Conservation (phyloP, 2,113 vertebrate species). For the Sminthopsis crassicaudata region DNA sequence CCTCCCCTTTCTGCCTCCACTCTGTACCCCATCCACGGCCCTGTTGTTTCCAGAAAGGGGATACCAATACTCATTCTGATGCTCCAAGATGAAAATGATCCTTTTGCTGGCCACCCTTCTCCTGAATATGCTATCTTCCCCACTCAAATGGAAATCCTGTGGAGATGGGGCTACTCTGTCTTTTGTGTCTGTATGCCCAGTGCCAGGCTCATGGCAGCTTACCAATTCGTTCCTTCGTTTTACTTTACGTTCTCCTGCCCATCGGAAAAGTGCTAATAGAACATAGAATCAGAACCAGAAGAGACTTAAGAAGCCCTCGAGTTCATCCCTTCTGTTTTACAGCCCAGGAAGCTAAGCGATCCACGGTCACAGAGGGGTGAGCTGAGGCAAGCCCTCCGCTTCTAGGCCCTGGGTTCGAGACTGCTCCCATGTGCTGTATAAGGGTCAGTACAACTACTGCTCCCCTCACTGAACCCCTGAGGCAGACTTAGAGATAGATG, state of each 20-base stretch:
- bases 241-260: background rate
- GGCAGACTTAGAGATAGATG: background rate
- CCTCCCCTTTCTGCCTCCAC: background rate
- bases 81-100: background rate
- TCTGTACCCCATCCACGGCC: background rate
- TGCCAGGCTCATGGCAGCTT: background rate
- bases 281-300: background rate
- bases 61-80: background rate
- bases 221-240: background rate
- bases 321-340: background rate
- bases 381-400: background rate
- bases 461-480: background rate
- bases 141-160: background rate
- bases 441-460: background rate
- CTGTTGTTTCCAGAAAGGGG: background rate
- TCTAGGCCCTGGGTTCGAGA: background rate
- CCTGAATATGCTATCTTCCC: background rate
- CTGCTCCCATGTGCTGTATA: background rate
- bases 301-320: background rate
- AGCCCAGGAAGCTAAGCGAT: background rate
- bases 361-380: background rate
- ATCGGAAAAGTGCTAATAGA: background rate
- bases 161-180: background rate
- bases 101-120: background rate
- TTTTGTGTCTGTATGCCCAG: background rate